Conservation (phyloP, 2,888 invertebrate species). For the Chymomyza caudatula region DNA sequence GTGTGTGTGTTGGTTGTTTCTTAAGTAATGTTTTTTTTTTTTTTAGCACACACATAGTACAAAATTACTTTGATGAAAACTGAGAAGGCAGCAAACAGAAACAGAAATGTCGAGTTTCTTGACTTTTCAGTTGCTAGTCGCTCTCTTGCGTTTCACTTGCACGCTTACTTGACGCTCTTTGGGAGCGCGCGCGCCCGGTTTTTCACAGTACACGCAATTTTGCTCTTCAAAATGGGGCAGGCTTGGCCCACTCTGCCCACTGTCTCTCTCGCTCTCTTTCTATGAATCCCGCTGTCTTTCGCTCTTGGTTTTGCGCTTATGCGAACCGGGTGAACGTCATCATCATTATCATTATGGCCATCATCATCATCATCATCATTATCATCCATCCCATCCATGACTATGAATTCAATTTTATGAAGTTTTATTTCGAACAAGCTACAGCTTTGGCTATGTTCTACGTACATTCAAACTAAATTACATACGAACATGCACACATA, state of each 20-base stretch:
- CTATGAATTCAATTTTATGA: conserved; percentile 70
- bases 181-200: background rate
- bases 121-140: conserved; percentile 55
- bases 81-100: conserved; percentile 18
- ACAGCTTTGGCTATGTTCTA: conserved; percentile 48
- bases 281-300: conserved; percentile 11
- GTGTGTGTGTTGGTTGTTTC: background rate
- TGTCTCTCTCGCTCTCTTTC: conserved; percentile 16
- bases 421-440: conserved; percentile 66
- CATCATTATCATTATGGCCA: conserved; percentile 10
- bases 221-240: background rate
- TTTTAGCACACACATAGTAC: conserved; percentile 24
- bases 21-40: background rate
- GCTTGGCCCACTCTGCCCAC: background rate
- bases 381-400: conserved; percentile 22
- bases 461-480: conserved; percentile 18
- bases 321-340: conserved; percentile 5
- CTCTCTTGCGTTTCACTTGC: background rate
- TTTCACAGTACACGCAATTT: background rate
- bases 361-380: background rate
- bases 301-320: conserved; percentile 8
- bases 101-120: conserved; percentile 62
- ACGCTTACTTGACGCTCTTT: background rate
- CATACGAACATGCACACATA: conserved; percentile 20
- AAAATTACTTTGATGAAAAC: conserved; percentile 10